Evolutionary conservation across 2,888 invertebrate genomes (phyloP), one percentile per base, ranked within the genome.

Genomic region (Drosophila mayaguana): DNA sequence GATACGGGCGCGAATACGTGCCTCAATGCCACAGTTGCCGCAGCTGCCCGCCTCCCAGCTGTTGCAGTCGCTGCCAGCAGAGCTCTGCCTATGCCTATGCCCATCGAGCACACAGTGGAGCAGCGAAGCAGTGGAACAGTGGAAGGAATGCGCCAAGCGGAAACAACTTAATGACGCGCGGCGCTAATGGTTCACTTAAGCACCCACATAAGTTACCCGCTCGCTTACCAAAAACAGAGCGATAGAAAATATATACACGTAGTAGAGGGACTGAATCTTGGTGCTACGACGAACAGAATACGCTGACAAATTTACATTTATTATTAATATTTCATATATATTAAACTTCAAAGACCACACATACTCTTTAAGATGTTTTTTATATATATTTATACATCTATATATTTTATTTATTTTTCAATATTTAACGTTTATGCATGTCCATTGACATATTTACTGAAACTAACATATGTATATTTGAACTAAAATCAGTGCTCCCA

Each of bases 161-260:
- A 90, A 90, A 89, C 90, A 90, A 90, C 90, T 89, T 89, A 90
- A 89, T 88, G 86, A 86, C 89, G 88, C 89, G 82, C 82, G 84
- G 86, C 89, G 89, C 89, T 89, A 89, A 89, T 89, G 88, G 90
- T 88, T 89, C 89, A 90, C 89, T 89, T 90, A 90, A 90, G 86
- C 83, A 90, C 86, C 89, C 86, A 84, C 87, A 87, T 89, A 87
- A 87, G 89, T 89, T 79, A 68, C 74, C 68, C 72, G 71, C 64
- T 36, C 63, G 56, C 78, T 50, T 46, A 46, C 78, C 66, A 63
- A 76, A 86, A 83, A 76, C 68, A 61, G 60, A 66, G 40, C 63
- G 61, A 55, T 75, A 63, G 67, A 67, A 73, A 73, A 46, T 28
- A 22, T 25, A 11, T 40, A 43, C 57, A 25, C 46, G 34, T 46